Evolutionary conservation across 2,888 invertebrate genomes (phyloP), one percentile per base, ranked within the genome.

Genomic region (Harpalus rubripes): DNA sequence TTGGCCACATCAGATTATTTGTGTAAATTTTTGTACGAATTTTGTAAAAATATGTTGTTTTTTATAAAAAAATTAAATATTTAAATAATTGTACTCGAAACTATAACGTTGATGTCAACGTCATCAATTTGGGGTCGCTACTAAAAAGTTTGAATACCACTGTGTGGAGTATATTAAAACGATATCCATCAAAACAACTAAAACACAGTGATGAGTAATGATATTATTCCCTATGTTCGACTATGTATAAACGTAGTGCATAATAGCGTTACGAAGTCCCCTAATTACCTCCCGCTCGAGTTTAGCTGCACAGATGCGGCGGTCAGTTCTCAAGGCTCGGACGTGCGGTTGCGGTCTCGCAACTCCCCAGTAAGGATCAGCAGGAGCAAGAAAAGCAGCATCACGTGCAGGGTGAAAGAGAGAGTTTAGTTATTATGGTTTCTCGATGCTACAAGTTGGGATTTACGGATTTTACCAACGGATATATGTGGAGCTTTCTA

Each of bases 261-360:
- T 68, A 68, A 68, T 68, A 68, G 15, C 68, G 68, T 68, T 68
- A 68, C 39, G 68, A 39, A 68, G 22, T 39, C 26, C 32, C 68
- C 44, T 74, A 74, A 74, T 44, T 41, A 74, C 72, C 39, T 6
- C 10, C 18, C 10, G 41, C 72, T 41, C 72, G 18, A 41, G 10
- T 74, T 74, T 74, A 7, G 68, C 18, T 41, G 44, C 72, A 74
- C 72, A 74, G 72, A 74, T 74, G 72, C 72, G 72, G 18, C 41
- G 44, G 72, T 74, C 44, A 74, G 72, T 74, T 74, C 44, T 32
- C 7, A 16, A 39, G 18, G 72, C 18, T 16, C 16, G 18, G 41
- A 12, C 68, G 41, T 39, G 16, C 12, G 68, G 44, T 68, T 8
- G 68, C 26, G 63, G 63, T 63, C 72, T 10, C 18, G 5, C 32